phyloP scores from a whole-genome alignment of 1,140 invertebrate genomes.

The Drosophila rufa region DNA sequence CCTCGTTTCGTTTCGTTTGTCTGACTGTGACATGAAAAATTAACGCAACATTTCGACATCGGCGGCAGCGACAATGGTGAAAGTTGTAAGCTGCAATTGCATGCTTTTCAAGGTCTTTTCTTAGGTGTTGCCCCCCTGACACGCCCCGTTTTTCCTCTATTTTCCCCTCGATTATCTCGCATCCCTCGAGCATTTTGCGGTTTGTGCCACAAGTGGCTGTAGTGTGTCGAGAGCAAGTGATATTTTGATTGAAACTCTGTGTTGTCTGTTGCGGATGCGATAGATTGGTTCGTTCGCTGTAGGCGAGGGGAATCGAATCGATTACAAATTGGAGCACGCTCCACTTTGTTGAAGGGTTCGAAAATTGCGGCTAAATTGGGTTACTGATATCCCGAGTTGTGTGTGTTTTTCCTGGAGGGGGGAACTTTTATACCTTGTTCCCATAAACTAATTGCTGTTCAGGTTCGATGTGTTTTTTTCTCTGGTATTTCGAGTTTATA shows the following conservation, averaged over 20 bases:
- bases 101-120: slow-evolving; percentile 79
- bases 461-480: neutral
- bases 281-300: slow-evolving; percentile 38
- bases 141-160: slow-evolving; percentile 8
- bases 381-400: slow-evolving; percentile 32
- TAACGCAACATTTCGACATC: slow-evolving; percentile 54
- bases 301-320: slow-evolving; percentile 20
- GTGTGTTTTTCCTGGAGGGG: neutral
- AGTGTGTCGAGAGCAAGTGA: slow-evolving; percentile 25
- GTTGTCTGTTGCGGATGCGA: slow-evolving; percentile 37
- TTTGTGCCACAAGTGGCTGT: slow-evolving; percentile 49
- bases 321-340: slow-evolving; percentile 54
- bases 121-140: slow-evolving; percentile 11
- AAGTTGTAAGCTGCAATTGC: slow-evolving; percentile 60
- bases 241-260: slow-evolving; percentile 56
- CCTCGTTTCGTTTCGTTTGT: slow-evolving; percentile 41
- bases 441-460: neutral
- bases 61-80: slow-evolving; percentile 54
- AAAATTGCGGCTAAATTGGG: slow-evolving; percentile 35
- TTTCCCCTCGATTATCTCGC: slow-evolving; percentile 19
- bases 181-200: slow-evolving; percentile 27
- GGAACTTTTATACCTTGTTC: neutral
- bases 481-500: neutral
- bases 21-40: slow-evolving; percentile 64
- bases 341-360: slow-evolving; percentile 33